phyloP scores from a whole-genome alignment of 2,113 vertebrate genomes.

The Labrus mixtus region DNA sequence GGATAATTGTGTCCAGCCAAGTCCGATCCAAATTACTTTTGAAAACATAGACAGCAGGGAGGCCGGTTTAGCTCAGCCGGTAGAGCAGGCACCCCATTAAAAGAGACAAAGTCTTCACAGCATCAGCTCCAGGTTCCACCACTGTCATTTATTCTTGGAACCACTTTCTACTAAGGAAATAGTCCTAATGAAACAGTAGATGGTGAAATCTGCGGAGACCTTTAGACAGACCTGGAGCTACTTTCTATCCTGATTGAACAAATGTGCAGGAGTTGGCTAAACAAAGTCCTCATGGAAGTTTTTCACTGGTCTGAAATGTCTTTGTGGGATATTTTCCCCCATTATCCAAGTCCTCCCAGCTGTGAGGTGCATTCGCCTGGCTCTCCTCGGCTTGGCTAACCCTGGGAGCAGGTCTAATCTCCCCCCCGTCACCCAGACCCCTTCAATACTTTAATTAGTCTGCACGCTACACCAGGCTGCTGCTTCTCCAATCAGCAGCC shows the following conservation, averaged over 20 bases:
- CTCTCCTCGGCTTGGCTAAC: constrained; percentile 26
- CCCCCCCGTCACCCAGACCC: constrained; percentile 46
- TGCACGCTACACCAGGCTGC: constrained; percentile 59
- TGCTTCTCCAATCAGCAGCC: constrained; percentile 73
- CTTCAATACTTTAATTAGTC: constrained; percentile 74
- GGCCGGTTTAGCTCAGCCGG: too few species aligned
- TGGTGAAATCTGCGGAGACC: not conserved
- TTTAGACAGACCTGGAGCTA: not conserved
- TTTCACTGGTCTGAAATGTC: not conserved
- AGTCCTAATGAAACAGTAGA: not conserved
- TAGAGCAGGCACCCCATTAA: too few species aligned
- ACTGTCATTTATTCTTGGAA: not conserved
- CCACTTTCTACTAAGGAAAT: not conserved
- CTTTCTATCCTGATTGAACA: not conserved
- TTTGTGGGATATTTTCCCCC: not conserved
- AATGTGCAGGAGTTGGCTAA: constrained; percentile 6
- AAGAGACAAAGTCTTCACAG: too few species aligned
- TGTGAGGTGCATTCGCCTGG: constrained; percentile 37
- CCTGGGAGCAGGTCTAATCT: constrained; percentile 63
- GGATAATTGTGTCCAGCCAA: not conserved
- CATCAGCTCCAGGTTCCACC: too few species aligned
- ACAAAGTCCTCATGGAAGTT: constrained; percentile 2
- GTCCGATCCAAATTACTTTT: constrained; percentile 20
- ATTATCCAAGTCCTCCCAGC: constrained; percentile 22
- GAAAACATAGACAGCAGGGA: constrained; percentile 5